phyloP scores from a whole-genome alignment of 2,797 vertebrate genomes.

The Hafferia zeledoni region DNA sequence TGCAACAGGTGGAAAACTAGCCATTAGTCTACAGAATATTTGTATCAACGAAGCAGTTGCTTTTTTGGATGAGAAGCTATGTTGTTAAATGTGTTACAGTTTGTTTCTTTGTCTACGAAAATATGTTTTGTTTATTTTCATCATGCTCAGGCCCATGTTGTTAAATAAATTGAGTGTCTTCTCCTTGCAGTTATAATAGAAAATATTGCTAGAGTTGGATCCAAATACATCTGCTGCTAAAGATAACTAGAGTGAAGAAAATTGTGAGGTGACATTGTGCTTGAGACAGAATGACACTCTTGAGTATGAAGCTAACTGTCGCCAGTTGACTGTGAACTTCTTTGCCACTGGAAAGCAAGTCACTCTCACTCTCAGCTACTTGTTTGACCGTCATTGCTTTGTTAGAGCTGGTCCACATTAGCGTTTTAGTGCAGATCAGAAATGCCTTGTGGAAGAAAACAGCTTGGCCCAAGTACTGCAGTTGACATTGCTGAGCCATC shows the following conservation, averaged over 20 bases:
- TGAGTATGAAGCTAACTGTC: background rate
- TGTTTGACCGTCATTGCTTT: background rate
- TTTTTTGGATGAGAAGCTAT: background rate
- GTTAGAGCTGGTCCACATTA: rapidly evolving
- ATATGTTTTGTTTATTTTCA: rapidly evolving
- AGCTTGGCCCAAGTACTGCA: background rate
- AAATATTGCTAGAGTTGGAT: background rate
- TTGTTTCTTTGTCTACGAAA: background rate
- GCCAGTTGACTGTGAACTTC: background rate
- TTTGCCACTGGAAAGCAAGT: background rate
- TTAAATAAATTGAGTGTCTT: background rate
- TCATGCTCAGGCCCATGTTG: background rate
- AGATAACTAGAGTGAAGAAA: background rate
- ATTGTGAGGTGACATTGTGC: background rate
- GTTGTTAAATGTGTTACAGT: rapidly evolving
- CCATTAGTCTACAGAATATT: background rate
- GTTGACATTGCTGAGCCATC: background rate
- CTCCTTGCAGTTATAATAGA: background rate
- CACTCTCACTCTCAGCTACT: background rate
- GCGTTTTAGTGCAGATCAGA: background rate
- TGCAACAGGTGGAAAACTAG: background rate
- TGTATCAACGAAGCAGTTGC: background rate
- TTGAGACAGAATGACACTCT: background rate
- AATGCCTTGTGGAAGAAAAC: background rate
- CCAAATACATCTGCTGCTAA: background rate